Base-by-base conservation (phyloP, 2,113 vertebrate species). In the Choloepus hoffmanni region DNA sequence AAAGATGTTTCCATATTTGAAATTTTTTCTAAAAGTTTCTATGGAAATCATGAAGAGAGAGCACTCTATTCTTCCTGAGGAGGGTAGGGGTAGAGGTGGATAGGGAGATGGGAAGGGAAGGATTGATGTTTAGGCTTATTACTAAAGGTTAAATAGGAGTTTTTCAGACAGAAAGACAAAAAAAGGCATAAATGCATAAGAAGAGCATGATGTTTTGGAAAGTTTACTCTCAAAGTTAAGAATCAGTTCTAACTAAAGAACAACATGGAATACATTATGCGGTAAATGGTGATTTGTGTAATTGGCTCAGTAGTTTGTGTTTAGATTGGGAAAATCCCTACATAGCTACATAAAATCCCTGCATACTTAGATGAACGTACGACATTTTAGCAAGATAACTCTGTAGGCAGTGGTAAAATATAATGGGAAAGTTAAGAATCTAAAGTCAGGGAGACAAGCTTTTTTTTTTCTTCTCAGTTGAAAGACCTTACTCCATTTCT, bases 11-110 rank as follows among this genome's bases (percentile, higher is more conserved):
- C 33, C 4, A 5, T 62, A 4, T 43, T 62, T 65, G 50, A 65
- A 86, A 55, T 60, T 55, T 1, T 73, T 74, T 50, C 50, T 76
- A 62, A 18, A 65, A 36, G 33, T 70, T 48, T 68, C 3, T 21
- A 45, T 45, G 76, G n/a, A 90, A 83, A 86, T 8, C 2, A 18
- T 63, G 23, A 70, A 30, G 43, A 60, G 11, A n/a, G 2, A 40
- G 3, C 5, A 74, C 13, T 48, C 3, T 14, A 5, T 92, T 72
- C 24, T 84, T 16, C 18, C 28, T 78, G 5, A 48, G 9, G 8
- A 0, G 0, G 18, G 4, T 10, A 58, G 26, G 6, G 16, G 28
- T 74, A 12, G 26, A 74, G 28, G 2, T 43, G 1, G 33, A 24
- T 63, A 45, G 26, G 8, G 5, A 65, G n/a, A n/a, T 16, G 55